Evolutionary conservation across 2,888 invertebrate genomes (phyloP), one percentile per base, ranked within the genome.

Genomic region (Nudaria mundana): DNA sequence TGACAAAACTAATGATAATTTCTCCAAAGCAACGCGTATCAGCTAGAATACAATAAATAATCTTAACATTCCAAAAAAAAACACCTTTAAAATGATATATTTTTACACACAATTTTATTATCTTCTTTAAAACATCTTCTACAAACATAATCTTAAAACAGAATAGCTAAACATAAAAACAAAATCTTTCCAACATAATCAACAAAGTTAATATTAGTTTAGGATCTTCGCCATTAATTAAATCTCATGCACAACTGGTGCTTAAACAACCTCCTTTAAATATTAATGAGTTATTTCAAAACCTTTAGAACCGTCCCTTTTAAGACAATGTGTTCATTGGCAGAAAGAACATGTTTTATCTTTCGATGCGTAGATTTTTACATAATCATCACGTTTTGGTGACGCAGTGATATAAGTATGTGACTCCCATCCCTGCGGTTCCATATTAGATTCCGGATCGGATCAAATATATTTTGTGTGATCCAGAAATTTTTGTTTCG

Each of bases 141-240:
- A 32, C 20, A 14, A 32, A 12, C 26, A 14, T 32, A 25, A n/a
- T 26, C 13, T 30, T 20, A 6, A 24, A 30, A 30, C 12, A 14
- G 4, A 22, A 10, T 11, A 11, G 10, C 10, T 7, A 13, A 23
- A 32, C n/a, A 33, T 10, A 32, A 28, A 33, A 10, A 10, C 16
- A 33, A 46, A 44, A 25, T 15, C n/a, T 37, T 41, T 50, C 34
- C 37, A 15, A 38, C 30, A 48, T 45, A 22, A 51, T 53, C 51
- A 37, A 34, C 23, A 25, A 31, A 41, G 20, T 12, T 22, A 50
- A 53, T 56, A 37, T 56, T 57, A 37, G 51, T 40, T 44, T 37
- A 51, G 48, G 52, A 15, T 39, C 23, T 34, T 42, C 25, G 18
- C 29, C 42, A 44, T 51, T 54, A 54, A 51, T 53, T 48, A 42